A percentile compares a stretch with the other conserved stretches of the same genome.
Conservation (phyloP, 1,140 invertebrate genomes). For the Ceratoteleas bidentatus region DNA sequence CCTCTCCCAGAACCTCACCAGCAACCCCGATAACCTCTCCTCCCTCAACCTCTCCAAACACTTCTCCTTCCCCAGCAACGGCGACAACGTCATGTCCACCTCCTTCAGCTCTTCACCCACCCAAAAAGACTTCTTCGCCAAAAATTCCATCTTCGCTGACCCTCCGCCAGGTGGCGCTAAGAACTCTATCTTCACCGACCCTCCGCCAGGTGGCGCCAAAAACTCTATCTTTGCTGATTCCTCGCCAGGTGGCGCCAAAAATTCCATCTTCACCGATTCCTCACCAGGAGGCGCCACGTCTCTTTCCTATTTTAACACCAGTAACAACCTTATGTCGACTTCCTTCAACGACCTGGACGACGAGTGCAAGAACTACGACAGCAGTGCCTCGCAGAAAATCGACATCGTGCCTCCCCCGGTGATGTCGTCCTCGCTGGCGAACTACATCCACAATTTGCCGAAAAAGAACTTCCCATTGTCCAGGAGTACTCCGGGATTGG, state of each 20-base stretch:
- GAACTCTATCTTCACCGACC: slow-evolving; percentile 23
- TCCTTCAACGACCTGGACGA: slow-evolving; percentile 75
- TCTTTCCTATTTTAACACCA: slow-evolving; percentile 68
- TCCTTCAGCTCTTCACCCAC: slow-evolving; percentile 70
- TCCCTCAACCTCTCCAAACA: slow-evolving; percentile 55
- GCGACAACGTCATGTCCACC: slow-evolving; percentile 72
- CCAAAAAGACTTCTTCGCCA: slow-evolving; percentile 42
- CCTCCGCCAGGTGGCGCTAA: slow-evolving; percentile 23
- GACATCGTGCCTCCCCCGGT: slow-evolving; percentile 73
- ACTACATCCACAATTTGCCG: slow-evolving; percentile 77
- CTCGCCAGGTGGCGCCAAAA: slow-evolving; percentile 27
- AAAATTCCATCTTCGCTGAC: slow-evolving; percentile 24
- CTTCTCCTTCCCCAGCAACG: slow-evolving; percentile 64
- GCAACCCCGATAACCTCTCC: slow-evolving; percentile 21
- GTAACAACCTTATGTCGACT: slow-evolving; percentile 75
- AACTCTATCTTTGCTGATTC: slow-evolving; percentile 26
- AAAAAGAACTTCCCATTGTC: slow-evolving; percentile 75
- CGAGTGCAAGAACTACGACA: slow-evolving; percentile 48
- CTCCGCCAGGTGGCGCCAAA: slow-evolving; percentile 21
- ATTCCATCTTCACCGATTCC: slow-evolving; percentile 18
- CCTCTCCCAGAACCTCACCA: slow-evolving; percentile 40
- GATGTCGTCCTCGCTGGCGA: slow-evolving; percentile 74
- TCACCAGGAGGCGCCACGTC: slow-evolving; percentile 19
- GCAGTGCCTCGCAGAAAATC: slow-evolving; percentile 65
- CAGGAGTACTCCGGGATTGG: slow-evolving; percentile 71